These are phyloP conservation scores for Pimephales promelas DNA, from an alignment of 2,113 vertebrate genomes.

Conservation along the genomic window DNA sequence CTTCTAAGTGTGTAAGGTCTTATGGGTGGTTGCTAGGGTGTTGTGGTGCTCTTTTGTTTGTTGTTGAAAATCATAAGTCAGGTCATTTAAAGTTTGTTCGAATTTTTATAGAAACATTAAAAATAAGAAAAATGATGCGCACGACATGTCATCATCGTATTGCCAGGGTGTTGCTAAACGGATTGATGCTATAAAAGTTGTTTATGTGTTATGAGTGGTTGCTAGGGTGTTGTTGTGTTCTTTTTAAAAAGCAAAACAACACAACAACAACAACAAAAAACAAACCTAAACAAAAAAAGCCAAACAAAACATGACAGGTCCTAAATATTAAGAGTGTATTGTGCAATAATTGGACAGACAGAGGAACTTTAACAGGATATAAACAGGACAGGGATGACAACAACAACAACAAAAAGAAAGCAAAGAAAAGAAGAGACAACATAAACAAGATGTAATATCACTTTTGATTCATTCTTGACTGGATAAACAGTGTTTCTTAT, in stretches of 20 bases:
- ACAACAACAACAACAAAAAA: not conserved
- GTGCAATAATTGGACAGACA: not conserved
- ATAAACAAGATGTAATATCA: not conserved
- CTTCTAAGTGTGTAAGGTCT: no score
- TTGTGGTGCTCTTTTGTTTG: not conserved
- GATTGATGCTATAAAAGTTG: no score
- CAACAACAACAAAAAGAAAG: conserved; percentile 47
- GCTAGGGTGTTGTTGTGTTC: not conserved
- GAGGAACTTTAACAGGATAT: not conserved
- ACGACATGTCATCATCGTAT: no score
- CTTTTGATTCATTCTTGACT: not conserved
- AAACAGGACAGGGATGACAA: conserved; percentile 14
- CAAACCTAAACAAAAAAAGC: not conserved
- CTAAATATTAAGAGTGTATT: not conserved
- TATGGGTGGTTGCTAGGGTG: not conserved
- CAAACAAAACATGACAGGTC: not conserved
- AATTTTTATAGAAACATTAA: not conserved
- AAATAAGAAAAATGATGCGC: conserved; percentile 48
- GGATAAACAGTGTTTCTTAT: not conserved
- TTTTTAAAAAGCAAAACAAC: not conserved
- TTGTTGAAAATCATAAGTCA: no score
- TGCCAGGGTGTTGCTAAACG: no score
- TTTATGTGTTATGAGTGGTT: not conserved
- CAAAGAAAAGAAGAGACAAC: conserved; percentile 59
- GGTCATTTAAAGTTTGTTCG: no score